phyloP scores from a whole-genome alignment of 2,797 vertebrate genomes.

The Lutjanus argentimaculatus region DNA sequence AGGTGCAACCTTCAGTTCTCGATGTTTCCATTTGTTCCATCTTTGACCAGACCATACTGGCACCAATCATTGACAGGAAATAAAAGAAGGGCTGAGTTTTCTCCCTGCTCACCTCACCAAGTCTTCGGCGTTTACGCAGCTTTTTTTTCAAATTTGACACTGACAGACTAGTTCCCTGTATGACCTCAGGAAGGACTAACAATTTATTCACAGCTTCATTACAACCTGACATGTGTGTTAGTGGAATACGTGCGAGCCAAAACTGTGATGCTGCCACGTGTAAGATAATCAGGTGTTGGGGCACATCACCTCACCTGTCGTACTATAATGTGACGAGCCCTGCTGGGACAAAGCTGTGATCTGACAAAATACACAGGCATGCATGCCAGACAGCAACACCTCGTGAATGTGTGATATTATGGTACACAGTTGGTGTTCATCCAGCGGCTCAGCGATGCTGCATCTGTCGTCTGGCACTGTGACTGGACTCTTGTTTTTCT shows the following conservation, averaged over 20 bases:
- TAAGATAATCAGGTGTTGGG: constrained; percentile 9
- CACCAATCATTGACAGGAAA: not conserved
- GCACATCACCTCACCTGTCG: constrained; percentile 20
- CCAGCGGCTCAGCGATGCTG: constrained; percentile 37
- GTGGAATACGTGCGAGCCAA: not conserved
- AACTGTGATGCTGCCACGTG: constrained; percentile 1
- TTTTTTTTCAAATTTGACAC: not conserved
- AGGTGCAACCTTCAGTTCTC: not conserved
- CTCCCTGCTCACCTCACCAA: not conserved
- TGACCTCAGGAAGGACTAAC: not conserved
- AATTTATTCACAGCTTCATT: constrained; percentile 3
- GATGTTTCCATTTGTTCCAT: not conserved
- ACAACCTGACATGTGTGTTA: not conserved
- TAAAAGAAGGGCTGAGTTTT: not conserved
- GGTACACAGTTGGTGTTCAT: constrained; percentile 46
- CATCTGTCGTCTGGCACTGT: constrained; percentile 60
- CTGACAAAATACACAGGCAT: constrained; percentile 15
- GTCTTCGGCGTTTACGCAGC: not conserved
- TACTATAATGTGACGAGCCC: constrained; percentile 25
- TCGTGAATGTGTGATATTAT: constrained; percentile 45
- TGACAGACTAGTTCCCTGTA: not conserved
- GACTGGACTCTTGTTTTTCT: constrained; percentile 31
- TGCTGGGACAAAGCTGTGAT: constrained; percentile 40
- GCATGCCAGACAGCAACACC: constrained; percentile 21
- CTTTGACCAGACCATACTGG: not conserved